phyloP scores from a whole-genome alignment of 1,140 invertebrate species.

The Caenorhabditis remanei region DNA sequence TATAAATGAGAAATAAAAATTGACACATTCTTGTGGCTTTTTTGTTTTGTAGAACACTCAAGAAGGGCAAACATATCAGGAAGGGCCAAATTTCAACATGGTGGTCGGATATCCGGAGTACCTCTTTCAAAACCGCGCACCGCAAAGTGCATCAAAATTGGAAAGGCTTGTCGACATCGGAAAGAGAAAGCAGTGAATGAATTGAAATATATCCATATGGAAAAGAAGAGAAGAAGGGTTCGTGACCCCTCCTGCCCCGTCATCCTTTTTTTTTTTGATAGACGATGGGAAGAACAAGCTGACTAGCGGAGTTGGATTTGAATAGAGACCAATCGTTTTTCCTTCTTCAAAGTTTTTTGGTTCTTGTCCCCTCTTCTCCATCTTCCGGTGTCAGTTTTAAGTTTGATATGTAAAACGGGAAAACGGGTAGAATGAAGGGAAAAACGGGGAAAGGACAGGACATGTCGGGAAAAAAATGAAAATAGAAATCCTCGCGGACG shows the following conservation, averaged over 20 bases:
- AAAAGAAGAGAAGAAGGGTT: constrained; percentile 20
- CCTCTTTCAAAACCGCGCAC: background rate
- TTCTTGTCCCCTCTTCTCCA: background rate
- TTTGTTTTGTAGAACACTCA: no score
- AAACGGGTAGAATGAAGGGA: no score
- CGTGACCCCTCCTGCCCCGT: background rate
- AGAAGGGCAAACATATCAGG: no score
- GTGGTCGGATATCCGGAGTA: background rate
- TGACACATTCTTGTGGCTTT: no score
- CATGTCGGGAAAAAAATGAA: constrained; percentile 22
- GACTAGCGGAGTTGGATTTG: constrained; percentile 5
- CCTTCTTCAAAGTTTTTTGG: background rate
- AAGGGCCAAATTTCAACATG: background rate
- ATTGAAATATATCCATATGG: constrained; percentile 33
- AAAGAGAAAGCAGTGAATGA: constrained; percentile 19
- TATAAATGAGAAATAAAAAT: no score
- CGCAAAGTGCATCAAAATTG: constrained; percentile 32
- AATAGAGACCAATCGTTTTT: constrained; percentile 35
- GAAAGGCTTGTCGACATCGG: background rate
- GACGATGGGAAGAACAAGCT: constrained; percentile 32
- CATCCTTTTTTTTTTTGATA: constrained; percentile 33
- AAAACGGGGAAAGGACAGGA: background rate
- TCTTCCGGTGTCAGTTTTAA: constrained; percentile 51
- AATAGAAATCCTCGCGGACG: background rate
- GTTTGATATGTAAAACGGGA: constrained; percentile 24